Conservation (phyloP, 2,113 vertebrate species). For the Phainopepla nitens region DNA sequence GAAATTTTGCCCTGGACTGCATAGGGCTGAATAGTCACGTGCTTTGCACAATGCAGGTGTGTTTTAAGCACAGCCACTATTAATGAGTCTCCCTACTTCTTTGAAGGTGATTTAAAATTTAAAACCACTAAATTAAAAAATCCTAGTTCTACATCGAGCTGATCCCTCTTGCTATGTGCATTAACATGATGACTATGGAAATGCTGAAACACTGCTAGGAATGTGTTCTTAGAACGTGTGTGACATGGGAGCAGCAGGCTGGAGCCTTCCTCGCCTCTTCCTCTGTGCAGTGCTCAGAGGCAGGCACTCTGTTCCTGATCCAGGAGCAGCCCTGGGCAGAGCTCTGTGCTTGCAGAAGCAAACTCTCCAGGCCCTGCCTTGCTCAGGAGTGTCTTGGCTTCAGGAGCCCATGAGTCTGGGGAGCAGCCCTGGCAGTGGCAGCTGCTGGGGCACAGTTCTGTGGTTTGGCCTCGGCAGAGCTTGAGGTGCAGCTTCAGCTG, state of each 20-base stretch:
- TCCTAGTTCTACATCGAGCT: not conserved
- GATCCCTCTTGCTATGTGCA: not conserved
- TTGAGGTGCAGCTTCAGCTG: not conserved
- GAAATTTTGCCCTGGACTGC: not conserved
- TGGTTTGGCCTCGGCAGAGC: not conserved
- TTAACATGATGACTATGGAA: not conserved
- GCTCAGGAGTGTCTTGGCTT: not conserved
- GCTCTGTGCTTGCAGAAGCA: too few relatives aligned
- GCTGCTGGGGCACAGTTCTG: not conserved
- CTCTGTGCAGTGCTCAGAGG: rapidly evolving
- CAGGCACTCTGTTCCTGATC: not conserved
- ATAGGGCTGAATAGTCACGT: not conserved
- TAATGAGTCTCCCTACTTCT: not conserved
- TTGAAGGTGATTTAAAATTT: not conserved
- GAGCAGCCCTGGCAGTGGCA: not conserved
- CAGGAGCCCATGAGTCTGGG: not conserved
- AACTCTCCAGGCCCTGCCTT: not conserved
- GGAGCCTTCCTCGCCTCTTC: not conserved
- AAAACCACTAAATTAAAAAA: not conserved
- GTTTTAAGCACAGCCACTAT: not conserved
- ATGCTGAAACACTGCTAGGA: not conserved
- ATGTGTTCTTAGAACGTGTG: not conserved
- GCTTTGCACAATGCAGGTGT: not conserved
- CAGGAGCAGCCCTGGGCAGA: not conserved
- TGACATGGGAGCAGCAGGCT: not conserved